phyloP scores from a whole-genome alignment of 2,888 invertebrate genomes.

The Tridacna crocea region DNA sequence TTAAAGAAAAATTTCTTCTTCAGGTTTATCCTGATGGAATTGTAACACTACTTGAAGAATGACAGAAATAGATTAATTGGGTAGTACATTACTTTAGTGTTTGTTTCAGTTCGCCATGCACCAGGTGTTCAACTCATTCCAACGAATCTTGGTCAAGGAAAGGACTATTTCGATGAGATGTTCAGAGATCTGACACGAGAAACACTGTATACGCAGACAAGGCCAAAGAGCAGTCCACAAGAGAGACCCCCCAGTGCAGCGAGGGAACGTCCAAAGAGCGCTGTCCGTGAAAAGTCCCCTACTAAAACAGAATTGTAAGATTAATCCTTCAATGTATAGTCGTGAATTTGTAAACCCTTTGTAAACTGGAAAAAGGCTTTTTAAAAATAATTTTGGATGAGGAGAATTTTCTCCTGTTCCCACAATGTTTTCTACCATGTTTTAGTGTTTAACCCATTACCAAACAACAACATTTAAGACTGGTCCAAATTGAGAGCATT shows the following conservation, averaged over 20 bases:
- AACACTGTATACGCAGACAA: slow-evolving; percentile 66
- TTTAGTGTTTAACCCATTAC: too few species aligned
- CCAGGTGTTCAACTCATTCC: slow-evolving; percentile 56
- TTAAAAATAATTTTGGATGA: neutral
- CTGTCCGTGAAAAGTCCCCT: slow-evolving; percentile 46
- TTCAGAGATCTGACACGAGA: slow-evolving; percentile 76
- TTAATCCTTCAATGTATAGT: neutral
- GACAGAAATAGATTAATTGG: too few species aligned
- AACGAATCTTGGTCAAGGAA: slow-evolving; percentile 76
- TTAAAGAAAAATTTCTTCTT: too few species aligned
- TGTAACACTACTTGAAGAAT: too few species aligned
- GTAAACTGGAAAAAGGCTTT: neutral
- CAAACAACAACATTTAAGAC: too few species aligned
- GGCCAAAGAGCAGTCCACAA: slow-evolving; percentile 70
- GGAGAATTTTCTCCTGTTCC: neutral
- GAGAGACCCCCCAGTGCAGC: slow-evolving; percentile 58
- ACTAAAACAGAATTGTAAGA: slow-evolving; percentile 23
- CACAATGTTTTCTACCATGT: neutral
- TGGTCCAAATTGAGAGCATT: too few species aligned
- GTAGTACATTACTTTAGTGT: neutral
- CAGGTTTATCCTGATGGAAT: too few species aligned
- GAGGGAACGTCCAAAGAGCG: slow-evolving; percentile 43
- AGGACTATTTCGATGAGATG: slow-evolving; percentile 82
- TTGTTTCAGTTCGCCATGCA: slow-evolving; percentile 7
- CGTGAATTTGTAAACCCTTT: neutral